A percentile compares a stretch with the other conserved stretches of the same genome.
These are phyloP conservation scores for Pangasius krempfi DNA, from an alignment of 2,797 vertebrate species.

Conservation along the genomic window DNA sequence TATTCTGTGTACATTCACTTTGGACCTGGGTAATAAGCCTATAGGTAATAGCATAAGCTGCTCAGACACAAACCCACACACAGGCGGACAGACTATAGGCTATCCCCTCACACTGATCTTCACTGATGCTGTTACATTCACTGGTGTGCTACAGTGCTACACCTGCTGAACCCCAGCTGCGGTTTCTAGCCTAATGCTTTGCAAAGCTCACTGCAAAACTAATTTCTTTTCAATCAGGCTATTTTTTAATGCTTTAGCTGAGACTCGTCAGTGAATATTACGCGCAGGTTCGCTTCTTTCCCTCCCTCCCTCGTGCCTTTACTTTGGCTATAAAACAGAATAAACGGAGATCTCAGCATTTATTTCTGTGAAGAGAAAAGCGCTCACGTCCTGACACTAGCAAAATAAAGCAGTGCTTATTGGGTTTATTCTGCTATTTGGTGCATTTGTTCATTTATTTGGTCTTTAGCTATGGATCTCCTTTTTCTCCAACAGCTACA, in stretches of 20 bases:
- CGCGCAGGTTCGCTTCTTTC: background rate
- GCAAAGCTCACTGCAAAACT: background rate
- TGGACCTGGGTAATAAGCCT: background rate
- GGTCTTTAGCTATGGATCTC: constrained; percentile 52
- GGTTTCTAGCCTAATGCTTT: background rate
- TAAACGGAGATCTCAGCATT: constrained; percentile 32
- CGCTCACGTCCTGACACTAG: constrained; percentile 47
- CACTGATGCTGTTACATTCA: background rate
- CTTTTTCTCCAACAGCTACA: constrained; percentile 62
- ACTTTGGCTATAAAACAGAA: constrained; percentile 7
- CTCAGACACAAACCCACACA: constrained; percentile 57
- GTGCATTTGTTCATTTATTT: constrained; percentile 53
- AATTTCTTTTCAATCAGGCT: background rate
- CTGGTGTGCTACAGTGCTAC: background rate
- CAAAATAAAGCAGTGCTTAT: constrained; percentile 59
- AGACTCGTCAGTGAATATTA: background rate
- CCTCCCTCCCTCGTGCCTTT: background rate
- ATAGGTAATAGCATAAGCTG: background rate
- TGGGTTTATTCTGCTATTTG: constrained; percentile 66
- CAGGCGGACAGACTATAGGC: constrained; percentile 60
- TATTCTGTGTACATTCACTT: constrained; percentile 8
- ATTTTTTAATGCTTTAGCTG: background rate
- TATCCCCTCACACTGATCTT: background rate
- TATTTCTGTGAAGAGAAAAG: constrained; percentile 54
- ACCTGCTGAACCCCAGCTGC: background rate